A percentile compares a stretch with the other conserved stretches of the same genome.
These are phyloP conservation scores for Anolis carolinensis DNA, from an alignment of 2,113 vertebrate species.

Conservation along the genomic window DNA sequence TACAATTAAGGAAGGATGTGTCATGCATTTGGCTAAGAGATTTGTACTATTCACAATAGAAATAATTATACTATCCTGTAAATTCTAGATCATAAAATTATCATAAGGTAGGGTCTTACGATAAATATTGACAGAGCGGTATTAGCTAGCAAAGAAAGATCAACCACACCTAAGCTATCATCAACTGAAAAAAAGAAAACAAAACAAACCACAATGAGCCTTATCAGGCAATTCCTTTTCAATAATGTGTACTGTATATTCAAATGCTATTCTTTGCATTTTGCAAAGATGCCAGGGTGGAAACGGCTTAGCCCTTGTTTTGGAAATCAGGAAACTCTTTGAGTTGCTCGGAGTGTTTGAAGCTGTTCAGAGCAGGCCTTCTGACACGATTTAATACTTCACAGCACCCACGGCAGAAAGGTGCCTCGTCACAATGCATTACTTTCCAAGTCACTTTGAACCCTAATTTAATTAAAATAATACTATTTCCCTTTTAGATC, in stretches of 20 bases:
- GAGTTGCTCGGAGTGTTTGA: constrained; percentile 57
- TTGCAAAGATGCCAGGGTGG: constrained; percentile 20
- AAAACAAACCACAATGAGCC: not conserved
- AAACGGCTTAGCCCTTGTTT: constrained; percentile 37
- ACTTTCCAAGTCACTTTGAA: constrained; percentile 43
- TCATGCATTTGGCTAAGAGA: not conserved
- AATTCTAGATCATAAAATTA: not conserved
- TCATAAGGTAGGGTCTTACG: not conserved
- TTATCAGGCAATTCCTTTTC: not conserved
- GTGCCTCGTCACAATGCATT: constrained; percentile 34
- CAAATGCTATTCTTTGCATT: not conserved
- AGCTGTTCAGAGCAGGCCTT: constrained; percentile 60
- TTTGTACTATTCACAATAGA: not conserved
- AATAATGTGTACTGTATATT: not conserved
- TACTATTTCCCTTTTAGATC: constrained; percentile 44
- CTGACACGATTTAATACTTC: constrained; percentile 63
- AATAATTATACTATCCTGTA: not conserved
- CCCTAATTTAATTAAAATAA: constrained; percentile 55
- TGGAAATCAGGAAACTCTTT: constrained; percentile 26
- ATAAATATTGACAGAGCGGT: not conserved
- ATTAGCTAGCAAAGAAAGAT: constrained; percentile 16
- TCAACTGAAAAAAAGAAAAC: not conserved
- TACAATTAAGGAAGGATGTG: not conserved
- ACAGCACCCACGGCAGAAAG: constrained; percentile 27
- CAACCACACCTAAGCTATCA: not conserved